phyloP scores from a whole-genome alignment of 2,113 vertebrate genomes.

The Hylia prasina region DNA sequence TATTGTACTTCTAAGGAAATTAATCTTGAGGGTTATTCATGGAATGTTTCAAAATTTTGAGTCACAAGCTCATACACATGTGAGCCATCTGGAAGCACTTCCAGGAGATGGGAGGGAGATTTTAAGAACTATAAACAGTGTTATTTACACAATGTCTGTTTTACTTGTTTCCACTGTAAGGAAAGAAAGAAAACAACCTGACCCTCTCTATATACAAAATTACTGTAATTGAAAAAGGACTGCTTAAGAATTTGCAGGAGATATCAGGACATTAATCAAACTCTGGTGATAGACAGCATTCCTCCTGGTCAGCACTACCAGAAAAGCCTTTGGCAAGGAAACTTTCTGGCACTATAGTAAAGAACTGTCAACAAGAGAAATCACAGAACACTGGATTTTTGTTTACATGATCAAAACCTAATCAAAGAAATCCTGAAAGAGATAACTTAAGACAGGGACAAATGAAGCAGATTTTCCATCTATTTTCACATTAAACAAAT shows the following conservation, averaged over 20 bases:
- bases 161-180: not conserved
- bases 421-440: not conserved
- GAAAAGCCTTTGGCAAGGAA: not conserved
- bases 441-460: constrained; percentile 8
- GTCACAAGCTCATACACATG: not conserved
- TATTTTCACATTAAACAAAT: not conserved
- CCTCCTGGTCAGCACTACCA: not conserved
- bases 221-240: not conserved
- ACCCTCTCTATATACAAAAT: not conserved
- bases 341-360: not conserved
- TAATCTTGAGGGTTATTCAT: not conserved
- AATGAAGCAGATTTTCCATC: not conserved
- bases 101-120: not conserved
- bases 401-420: not conserved
- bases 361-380: constrained; percentile 9
- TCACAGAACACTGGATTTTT: not conserved
- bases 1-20: not conserved
- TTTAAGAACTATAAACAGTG: not conserved
- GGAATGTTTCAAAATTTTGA: not conserved
- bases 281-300: not conserved
- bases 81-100: constrained; percentile 27
- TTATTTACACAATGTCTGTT: not conserved
- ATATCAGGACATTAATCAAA: not conserved
- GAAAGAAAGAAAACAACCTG: not conserved
- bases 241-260: not conserved